Evolutionary conservation across 1,140 invertebrate species (phyloP), one percentile per base, ranked within the genome.

Genomic region (Scaptodrosophila lebanonensis): DNA sequence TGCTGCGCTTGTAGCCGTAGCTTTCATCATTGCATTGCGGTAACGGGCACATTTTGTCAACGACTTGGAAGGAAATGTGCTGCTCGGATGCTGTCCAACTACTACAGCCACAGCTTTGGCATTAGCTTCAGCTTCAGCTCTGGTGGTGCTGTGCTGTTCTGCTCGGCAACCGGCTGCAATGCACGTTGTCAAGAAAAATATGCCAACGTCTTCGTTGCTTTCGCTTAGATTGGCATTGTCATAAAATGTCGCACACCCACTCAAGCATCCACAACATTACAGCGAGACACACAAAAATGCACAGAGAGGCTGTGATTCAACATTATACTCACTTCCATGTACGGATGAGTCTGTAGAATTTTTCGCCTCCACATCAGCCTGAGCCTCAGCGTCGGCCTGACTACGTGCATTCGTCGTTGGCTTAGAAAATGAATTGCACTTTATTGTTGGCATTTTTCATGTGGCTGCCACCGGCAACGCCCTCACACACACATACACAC

Each of bases 171-270:
- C n/a, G n/a, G n/a, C n/a, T n/a, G n/a, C n/a, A n/a, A n/a, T n/a
- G n/a, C 73, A 79, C 73, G 72, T 68, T 72, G 59, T 52, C 35
- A 48, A 65, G 73, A 35, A 57, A 77, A 77, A 79, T 77, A 73
- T 77, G 73, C 72, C 68, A 73, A 60, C 68, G 75, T 77, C 73
- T 77, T 79, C 18, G 32, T 56, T 40, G 54, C 61, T 58, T 66
- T 57, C 56, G 68, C 68, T 73, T 68, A 82, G 68, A 79, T 79
- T 79, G 73, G 75, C 69, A 79, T 79, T 79, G 75, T 82, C 75
- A 79, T 79, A 79, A 79, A 79, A 82, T 69, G 60, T 50, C 44
- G 32, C 40, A 49, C 33, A 20, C 30, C 16, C 64, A 15, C 49
- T 3, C 35, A 30, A 33, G 15, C 53, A 7, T 33, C n/a, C 39